Conservation (phyloP, 1,140 invertebrate species). For the Gryon sp. region DNA sequence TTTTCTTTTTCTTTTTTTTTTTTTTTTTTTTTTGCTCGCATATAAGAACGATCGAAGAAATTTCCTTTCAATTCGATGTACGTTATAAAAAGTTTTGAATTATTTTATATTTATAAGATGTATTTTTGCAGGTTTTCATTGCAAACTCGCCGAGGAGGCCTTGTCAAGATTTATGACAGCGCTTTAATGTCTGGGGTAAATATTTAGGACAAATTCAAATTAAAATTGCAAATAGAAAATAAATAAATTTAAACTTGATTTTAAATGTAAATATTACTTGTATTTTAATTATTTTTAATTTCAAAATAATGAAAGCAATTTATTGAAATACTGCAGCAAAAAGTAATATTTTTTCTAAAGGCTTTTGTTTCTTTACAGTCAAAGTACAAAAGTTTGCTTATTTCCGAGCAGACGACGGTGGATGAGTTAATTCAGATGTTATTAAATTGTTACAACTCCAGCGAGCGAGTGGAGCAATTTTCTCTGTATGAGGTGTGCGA, state of each 20-base stretch:
- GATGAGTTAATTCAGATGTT: slow-evolving; percentile 92
- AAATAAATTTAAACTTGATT: not conserved
- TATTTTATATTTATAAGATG: not conserved
- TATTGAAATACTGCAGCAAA: not conserved
- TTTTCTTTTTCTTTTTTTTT: no score
- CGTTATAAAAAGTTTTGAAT: no score
- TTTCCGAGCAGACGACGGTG: slow-evolving; percentile 93
- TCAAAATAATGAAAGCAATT: not conserved
- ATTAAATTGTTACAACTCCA: slow-evolving; percentile 90
- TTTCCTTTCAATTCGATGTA: slow-evolving; percentile 19
- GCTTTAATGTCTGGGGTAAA: slow-evolving; percentile 90
- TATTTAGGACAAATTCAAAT: slow-evolving; percentile 1
- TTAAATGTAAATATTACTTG: no score
- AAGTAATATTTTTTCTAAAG: not conserved
- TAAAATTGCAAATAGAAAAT: no score
- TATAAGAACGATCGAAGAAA: slow-evolving; percentile 22
- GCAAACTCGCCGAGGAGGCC: slow-evolving; percentile 89
- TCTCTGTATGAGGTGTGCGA: slow-evolving; percentile 91
- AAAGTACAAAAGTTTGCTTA: slow-evolving; percentile 94
- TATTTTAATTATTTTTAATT: no score
- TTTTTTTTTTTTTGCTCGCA: slow-evolving; percentile 15
- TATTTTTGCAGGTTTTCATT: slow-evolving; percentile 86
- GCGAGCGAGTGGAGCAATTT: slow-evolving; percentile 90
- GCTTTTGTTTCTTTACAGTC: slow-evolving; percentile 81
- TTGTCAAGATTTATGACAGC: slow-evolving; percentile 94